phyloP scores from a whole-genome alignment of 2,113 vertebrate genomes.

The Galemys pyrenaicus region DNA sequence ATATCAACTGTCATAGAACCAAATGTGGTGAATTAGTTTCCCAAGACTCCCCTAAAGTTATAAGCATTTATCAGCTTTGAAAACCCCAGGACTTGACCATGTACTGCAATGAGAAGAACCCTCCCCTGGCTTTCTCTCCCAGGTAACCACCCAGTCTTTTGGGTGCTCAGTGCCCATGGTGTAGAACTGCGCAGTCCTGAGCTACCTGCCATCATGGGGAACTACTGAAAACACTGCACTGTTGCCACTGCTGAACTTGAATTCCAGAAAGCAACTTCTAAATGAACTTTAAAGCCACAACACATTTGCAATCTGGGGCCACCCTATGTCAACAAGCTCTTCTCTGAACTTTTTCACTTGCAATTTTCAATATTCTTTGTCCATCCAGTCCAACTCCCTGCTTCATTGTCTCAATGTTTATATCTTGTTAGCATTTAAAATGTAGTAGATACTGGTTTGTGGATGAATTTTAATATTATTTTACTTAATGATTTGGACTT shows the following conservation, averaged over 20 bases:
- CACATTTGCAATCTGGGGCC: background rate
- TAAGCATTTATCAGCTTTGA: background rate
- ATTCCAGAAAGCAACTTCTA: background rate
- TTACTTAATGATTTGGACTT: slow-evolving; percentile 55
- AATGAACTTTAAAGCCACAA: background rate
- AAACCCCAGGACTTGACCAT: background rate
- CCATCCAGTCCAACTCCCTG: background rate
- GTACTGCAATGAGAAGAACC: fast-evolving
- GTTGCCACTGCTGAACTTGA: background rate
- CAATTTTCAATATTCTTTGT: slow-evolving; percentile 34
- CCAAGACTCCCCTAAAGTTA: background rate
- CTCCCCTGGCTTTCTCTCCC: background rate
- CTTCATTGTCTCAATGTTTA: slow-evolving; percentile 27
- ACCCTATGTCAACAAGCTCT: background rate
- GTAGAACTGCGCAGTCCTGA: background rate
- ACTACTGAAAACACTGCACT: background rate
- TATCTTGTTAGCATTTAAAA: slow-evolving; percentile 34
- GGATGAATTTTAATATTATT: slow-evolving; percentile 48
- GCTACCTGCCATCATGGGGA: background rate
- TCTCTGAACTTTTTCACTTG: background rate
- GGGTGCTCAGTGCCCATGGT: background rate
- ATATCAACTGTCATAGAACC: background rate
- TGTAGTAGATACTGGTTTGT: slow-evolving; percentile 62
- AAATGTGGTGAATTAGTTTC: background rate
- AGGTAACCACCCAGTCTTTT: background rate